Evolutionary conservation across 2,888 invertebrate genomes (phyloP).

Genomic region (Corbicula japonica): DNA sequence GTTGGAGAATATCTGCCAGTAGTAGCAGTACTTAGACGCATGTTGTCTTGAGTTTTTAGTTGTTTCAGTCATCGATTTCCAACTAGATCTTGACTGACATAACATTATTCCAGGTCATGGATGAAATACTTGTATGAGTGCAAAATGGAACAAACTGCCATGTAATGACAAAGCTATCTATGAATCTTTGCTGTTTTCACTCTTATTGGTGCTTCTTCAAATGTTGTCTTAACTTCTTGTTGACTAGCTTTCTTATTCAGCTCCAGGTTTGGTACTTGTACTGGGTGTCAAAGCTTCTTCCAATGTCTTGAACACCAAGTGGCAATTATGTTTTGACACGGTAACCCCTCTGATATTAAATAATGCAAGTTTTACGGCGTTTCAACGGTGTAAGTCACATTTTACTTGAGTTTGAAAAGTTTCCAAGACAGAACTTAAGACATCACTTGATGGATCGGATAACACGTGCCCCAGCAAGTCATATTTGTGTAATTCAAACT

Average conservation of each 20-base stretch:
- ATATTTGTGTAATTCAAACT: too few relatives aligned
- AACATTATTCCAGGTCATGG: constrained; percentile 48
- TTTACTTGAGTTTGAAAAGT: too few relatives aligned
- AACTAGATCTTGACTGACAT: constrained; percentile 34
- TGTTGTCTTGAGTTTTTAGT: constrained; percentile 47
- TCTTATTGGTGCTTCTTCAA: constrained; percentile 44
- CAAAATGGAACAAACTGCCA: constrained; percentile 50
- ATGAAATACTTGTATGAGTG: constrained; percentile 36
- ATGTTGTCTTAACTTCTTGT: constrained; percentile 46
- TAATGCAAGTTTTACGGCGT: too few relatives aligned
- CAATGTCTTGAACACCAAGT: constrained; percentile 34
- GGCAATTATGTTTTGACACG: too few relatives aligned
- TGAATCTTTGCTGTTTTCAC: constrained; percentile 64
- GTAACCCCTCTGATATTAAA: too few relatives aligned
- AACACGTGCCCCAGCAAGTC: too few relatives aligned
- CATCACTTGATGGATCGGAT: too few relatives aligned
- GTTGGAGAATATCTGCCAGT: constrained; percentile 59
- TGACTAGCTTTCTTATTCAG: constrained; percentile 48
- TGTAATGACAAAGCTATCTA: constrained; percentile 58
- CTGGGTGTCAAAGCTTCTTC: constrained; percentile 35
- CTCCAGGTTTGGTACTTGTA: constrained; percentile 50
- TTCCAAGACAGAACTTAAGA: too few relatives aligned
- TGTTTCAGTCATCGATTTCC: constrained; percentile 56
- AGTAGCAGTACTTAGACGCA: constrained; percentile 37
- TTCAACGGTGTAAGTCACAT: too few relatives aligned